Base-by-base conservation (phyloP, 2,888 invertebrate genomes). In the Dasypolia templi region DNA sequence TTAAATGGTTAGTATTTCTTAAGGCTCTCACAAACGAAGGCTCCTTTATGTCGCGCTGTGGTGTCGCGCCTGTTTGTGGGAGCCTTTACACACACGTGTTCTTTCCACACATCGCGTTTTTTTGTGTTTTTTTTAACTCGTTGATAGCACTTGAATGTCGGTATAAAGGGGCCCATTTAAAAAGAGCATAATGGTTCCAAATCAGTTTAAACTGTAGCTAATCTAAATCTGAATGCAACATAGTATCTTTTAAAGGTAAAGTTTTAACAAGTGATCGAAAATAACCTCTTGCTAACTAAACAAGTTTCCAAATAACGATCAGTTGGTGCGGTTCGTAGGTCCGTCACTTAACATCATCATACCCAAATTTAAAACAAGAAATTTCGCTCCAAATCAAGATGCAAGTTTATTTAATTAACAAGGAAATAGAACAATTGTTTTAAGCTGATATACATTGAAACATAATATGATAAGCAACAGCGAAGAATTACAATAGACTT, bases 391-490 rank as follows among this genome's bases (percentile, higher is more conserved):
- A 53, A 67, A 55, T 79, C 55, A 70, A 61, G 70, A 65, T 65
- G 14, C 39, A 46, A 46, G 32, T 53, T 66, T 35, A 62, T 82
- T 68, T 79, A 78, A 70, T 71, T 78, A 78, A 46, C 56, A 66
- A 83, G 79, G 79, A 79, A 79, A 72, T 62, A 39, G 42, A 71
- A 59, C 79, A 79, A 79, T 79, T 63, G 83, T 67, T 79, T 58
- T 22, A 66, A 78, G 65, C 66, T 78, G 53, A 79, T 71, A 79
- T 79, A 59, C 83, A 79, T 72, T 72, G 42, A 79, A 83, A 67
- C 66, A 55, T 67, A 55, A 42, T 12, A 12, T 67, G 83, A 79
- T 83, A 71, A 83, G 72, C 46, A 26, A 42, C 55, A 22, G 61
- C 44, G 14, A 46, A 29, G 65, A 51, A 83, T 79, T 55, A 83